Conservation (phyloP, 2,888 invertebrate species). For the Apodemia mormo region DNA sequence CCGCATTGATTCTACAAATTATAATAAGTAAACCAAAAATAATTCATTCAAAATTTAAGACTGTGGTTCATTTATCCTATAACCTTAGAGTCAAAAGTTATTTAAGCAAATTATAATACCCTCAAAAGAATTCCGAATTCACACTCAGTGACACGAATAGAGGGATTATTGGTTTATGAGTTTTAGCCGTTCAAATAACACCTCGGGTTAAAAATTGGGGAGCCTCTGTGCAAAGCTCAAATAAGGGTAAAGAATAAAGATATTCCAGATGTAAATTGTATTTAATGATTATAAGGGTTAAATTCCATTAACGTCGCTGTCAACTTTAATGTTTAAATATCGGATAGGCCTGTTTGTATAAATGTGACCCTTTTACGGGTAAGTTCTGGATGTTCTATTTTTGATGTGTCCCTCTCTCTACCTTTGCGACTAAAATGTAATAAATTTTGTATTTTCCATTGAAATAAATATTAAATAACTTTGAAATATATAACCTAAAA, state of each 20-base stretch:
- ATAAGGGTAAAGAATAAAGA: conserved; percentile 1
- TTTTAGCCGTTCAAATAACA: conserved; percentile 66
- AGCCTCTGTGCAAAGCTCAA: conserved; percentile 49
- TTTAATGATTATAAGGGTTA: conserved; percentile 24
- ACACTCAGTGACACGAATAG: conserved; percentile 54
- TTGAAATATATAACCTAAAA: too few species aligned
- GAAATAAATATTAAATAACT: too few species aligned
- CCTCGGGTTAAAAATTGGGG: conserved; percentile 58
- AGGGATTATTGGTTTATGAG: conserved; percentile 72
- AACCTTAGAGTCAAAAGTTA: background rate
- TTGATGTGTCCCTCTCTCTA: background rate
- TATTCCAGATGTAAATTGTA: conserved; percentile 8
- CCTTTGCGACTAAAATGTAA: too few species aligned
- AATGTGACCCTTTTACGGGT: background rate
- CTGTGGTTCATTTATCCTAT: background rate
- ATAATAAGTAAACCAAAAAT: too few species aligned
- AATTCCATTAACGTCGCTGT: conserved; percentile 25
- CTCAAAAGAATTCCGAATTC: conserved; percentile 42
- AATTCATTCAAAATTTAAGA: background rate
- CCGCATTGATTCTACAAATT: too few species aligned
- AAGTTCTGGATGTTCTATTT: background rate
- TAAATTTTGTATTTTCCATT: too few species aligned
- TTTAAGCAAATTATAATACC: conserved; percentile 11
- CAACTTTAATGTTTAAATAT: conserved; percentile 4
- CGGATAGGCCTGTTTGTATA: background rate